These are phyloP conservation scores for Trogon melanurus DNA, from an alignment of 2,113 vertebrate species.

Conservation along the genomic window DNA sequence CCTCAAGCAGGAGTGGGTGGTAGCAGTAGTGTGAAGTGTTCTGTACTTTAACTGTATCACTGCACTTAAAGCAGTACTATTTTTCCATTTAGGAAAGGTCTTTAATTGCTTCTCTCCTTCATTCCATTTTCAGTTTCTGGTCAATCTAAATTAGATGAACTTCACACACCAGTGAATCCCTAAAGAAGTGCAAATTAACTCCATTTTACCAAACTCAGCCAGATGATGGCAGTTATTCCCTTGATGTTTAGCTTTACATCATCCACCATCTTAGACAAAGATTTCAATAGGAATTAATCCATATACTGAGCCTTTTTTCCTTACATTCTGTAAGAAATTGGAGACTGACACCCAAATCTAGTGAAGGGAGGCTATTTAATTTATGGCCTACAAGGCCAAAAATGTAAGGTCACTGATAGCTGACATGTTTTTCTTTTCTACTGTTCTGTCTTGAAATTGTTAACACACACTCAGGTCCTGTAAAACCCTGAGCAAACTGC, in stretches of 20 bases:
- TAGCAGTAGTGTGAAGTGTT: background rate
- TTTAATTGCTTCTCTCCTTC: conserved; percentile 37
- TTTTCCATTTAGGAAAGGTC: conserved; percentile 4
- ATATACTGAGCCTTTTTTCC: background rate
- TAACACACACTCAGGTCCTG: background rate
- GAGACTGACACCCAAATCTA: background rate
- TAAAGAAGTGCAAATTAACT: conserved; percentile 58
- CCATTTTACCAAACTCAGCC: conserved; percentile 42
- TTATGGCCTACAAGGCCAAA: background rate
- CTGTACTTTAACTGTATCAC: background rate
- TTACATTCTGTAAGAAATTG: background rate
- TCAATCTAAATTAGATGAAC: conserved; percentile 48
- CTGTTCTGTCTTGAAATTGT: background rate
- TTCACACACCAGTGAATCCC: conserved; percentile 36
- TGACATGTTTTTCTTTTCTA: background rate
- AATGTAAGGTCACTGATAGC: background rate
- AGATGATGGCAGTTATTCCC: conserved; percentile 50
- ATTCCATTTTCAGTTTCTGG: conserved; percentile 38
- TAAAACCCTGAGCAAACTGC: background rate
- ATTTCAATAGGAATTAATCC: conserved; percentile 1
- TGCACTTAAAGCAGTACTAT: background rate
- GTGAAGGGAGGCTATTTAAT: background rate
- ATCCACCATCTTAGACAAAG: background rate
- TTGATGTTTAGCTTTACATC: background rate
- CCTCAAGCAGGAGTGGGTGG: background rate